Evolutionary conservation across 1,140 invertebrate genomes (phyloP), one percentile per base, ranked within the genome.

Genomic region (Cyphomyrmex costatus): DNA sequence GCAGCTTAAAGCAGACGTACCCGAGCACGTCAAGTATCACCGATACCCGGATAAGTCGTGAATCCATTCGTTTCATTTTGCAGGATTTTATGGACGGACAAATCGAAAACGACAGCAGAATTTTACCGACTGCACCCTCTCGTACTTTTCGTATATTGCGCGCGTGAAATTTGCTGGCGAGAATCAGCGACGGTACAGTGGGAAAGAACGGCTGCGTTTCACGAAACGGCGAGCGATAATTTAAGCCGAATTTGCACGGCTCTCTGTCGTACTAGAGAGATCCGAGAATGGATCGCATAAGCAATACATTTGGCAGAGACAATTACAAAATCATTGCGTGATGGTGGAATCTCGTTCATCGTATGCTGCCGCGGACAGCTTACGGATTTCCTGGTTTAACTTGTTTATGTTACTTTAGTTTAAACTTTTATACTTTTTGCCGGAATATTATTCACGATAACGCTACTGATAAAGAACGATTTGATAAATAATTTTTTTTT

Each of bases 31-130:
- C 33, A 42, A 66, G 7, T 66, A 33, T 5, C n/a, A 33, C 3
- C 60, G 42, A 77, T 77, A 77, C 36, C 10, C 24, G 58, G 58
- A 46, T 63, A 61, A 77, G 56, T 61, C 56, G 73, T 36, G 33
- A 46, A 82, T 73, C 66, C 51, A 36, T 73, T 82, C 65, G 66
- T 82, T 82, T 82, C 33, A 49, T 82, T 82, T 82, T 30, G 16
- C 30, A 21, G 79, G 49, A 82, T 82, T 82, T 82, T 58, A 80
- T 14, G 16, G 49, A 14, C 30, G 78, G 42, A 51, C 30, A 63
- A 24, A 36, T 80, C 78, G 46, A 14, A 46, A n/a, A 33, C 53
- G 66, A 33, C 42, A 42, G 30, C 53, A 42, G 8, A 66, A 82
- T 82, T 82, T 82, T 46, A 46, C 33, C 21, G 78, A 19, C 33